Evolutionary conservation across 2,888 invertebrate genomes (phyloP), one percentile per base, ranked within the genome.

Genomic region (Meteorus cinctellus): DNA sequence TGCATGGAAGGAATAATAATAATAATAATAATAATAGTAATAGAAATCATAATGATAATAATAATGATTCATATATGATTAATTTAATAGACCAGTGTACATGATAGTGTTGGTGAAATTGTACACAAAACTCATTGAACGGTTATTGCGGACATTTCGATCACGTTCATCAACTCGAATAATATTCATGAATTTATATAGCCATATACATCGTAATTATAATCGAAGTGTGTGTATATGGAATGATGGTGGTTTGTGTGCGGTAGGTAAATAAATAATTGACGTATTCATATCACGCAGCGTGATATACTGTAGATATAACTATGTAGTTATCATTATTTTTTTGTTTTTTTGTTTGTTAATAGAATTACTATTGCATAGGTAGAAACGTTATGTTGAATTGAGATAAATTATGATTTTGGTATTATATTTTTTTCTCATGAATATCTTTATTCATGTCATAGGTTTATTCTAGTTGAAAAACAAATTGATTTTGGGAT

Each of bases 201-300:
- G n/a, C 4, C 14, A 48, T 48, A 19, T 55, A 19, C n/a, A 55
- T 55, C 19, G n/a, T 55, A 1, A 55, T 55, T 55, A 19, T 8
- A 55, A 19, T 55, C 5, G n/a, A 24, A 41, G 41, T 55, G 19
- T 55, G 8, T 55, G 10, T 55, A 19, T 19, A 55, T 55, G 59
- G 16, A 55, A 68, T 51, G 3, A 27, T 60, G 70, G 41, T 63
- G 48, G 63, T 72, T 31, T 48, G 12, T n/a, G 19, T 63, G 63
- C 19, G 63, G 48, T 72, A 63, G 72, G 48, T 72, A 62, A 48
- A 72, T 72, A 34, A 72, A 72, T 31, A 72, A 72, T 72, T 16
- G 27, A 24, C 5, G 24, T 19, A 69, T 55, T 51, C 69, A 48
- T 4, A 14, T 69, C 69, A 69, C 55, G 55, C 29, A 65, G 19